phyloP scores from a whole-genome alignment of 1,140 invertebrate genomes.

The Wasmannia auropunctata region DNA sequence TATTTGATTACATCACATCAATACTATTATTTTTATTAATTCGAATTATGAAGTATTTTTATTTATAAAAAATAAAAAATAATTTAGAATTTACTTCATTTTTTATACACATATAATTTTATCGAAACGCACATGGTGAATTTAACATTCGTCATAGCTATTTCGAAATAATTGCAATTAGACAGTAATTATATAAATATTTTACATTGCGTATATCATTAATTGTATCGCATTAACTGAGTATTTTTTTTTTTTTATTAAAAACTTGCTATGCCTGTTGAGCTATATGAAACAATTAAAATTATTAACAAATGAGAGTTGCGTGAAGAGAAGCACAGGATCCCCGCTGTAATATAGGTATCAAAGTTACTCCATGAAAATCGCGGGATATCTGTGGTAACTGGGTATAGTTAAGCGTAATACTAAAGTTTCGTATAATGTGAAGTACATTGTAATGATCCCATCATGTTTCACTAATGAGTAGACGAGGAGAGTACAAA shows the following conservation, averaged over 20 bases:
- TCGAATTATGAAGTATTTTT: neutral
- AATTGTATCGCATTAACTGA: neutral
- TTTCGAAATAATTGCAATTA: neutral
- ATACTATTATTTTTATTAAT: neutral
- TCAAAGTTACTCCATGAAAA: neutral
- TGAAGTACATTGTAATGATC: constrained; percentile 5
- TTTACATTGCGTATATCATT: neutral
- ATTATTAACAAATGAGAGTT: neutral
- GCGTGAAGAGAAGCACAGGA: neutral
- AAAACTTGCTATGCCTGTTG: neutral
- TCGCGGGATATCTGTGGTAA: neutral
- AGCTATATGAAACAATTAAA: neutral
- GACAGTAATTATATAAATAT: neutral
- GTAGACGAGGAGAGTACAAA: neutral
- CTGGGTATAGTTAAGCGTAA: neutral
- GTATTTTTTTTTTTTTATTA: neutral
- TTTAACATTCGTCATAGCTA: neutral
- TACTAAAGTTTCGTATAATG: neutral
- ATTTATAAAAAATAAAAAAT: neutral
- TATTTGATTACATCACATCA: neutral
- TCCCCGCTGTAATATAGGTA: neutral
- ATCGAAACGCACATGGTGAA: neutral
- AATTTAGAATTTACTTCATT: neutral
- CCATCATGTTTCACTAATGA: neutral
- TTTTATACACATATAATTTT: neutral